Base-by-base conservation (phyloP, 2,113 vertebrate species). In the Pachypanchax playfairii region DNA sequence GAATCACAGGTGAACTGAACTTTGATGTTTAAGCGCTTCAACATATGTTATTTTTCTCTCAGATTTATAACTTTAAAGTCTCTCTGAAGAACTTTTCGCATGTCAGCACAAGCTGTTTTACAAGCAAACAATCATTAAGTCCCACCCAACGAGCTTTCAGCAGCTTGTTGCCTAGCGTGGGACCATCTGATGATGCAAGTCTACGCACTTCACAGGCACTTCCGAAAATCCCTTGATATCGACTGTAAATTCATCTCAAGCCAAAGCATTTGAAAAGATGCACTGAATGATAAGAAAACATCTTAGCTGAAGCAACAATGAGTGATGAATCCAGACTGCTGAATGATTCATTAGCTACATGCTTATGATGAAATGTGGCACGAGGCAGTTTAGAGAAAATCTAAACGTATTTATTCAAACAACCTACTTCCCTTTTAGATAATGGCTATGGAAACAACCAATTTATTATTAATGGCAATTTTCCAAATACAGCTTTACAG, bases 51-150 rank as follows among this genome's bases (percentile, higher is more conserved):
- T 61, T 62, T n/a, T 22, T 18, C 64, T 61, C 43, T 58, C 20
- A 24, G 29, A 57, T 74, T 50, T 59, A 43, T 75, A 15, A 41
- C 70, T 73, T 61, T 55, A 70, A 67, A 64, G 62, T 48, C 62
- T 39, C 63, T 8, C 8, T 62, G 66, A 76, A 66, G 70, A 60
- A 72, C 70, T 85, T 87, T 75, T 70, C 63, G 71, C 60, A 42
- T 75, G 73, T 87, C 85, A 85, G 85, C 81, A 76, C 44, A 85
- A 83, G 70, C 84, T 82, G 80, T 59, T 58, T 57, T 49, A 76
- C 77, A 75, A 73, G 70, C 79, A 86, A 89, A 85, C 53, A 85
- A 71, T 86, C 72, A 76, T 87, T 74, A 85, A 73, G 60, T 75
- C 67, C 67, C 42, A 68, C 71, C 71, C 67, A 36, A 61, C 76